Evolutionary conservation across 2,113 vertebrate genomes (phyloP), one percentile per base, ranked within the genome.

Genomic region (Panthera uncia): DNA sequence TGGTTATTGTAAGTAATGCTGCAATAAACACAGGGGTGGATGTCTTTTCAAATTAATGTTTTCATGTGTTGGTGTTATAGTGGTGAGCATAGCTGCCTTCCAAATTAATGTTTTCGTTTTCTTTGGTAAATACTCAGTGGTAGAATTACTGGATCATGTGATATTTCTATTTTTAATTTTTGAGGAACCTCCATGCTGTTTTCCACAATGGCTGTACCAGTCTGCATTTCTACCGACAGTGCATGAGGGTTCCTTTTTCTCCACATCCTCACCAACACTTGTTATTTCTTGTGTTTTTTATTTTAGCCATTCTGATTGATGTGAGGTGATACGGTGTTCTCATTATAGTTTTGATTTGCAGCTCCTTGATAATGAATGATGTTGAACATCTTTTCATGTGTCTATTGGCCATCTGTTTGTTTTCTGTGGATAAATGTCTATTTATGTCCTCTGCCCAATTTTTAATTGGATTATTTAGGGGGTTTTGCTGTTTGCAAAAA

Each of bases 51-150:
- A 31, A 78, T 48, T 76, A 45, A 45, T 78, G 57, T 61, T 61
- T 23, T 61, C 57, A 61, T 0, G 98, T 98, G 98, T 98, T 98
- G 98, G 98, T 99, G 98, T 98, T 98, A 98, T 98, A 99, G 98
- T 98, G 98, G 98, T 98, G 97, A 99, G 98, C 99, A 99, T 99
- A 99, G 98, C 98, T 99, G 98, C 98, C 98, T 99, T 99, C 98
- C 98, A 97, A 98, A 61, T 23, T 61, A 61, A 61, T 61, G 15
- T 31, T 78, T 78, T 78, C 74, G 3, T 78, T 78, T 78, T 78
- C 41, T 31, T 31, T 48, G 74, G 27, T 78, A 78, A 78, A 48
- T 48, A 74, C 12, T 27, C 36, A 48, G 74, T 31, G 74, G 41
- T 78, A 78, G 45, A 31, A 29, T 78, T 78, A 48, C 45, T 78